A percentile compares a stretch with the other conserved stretches of the same genome.
Conservation (phyloP, 2,888 invertebrate genomes). For the Apantesis nais region DNA sequence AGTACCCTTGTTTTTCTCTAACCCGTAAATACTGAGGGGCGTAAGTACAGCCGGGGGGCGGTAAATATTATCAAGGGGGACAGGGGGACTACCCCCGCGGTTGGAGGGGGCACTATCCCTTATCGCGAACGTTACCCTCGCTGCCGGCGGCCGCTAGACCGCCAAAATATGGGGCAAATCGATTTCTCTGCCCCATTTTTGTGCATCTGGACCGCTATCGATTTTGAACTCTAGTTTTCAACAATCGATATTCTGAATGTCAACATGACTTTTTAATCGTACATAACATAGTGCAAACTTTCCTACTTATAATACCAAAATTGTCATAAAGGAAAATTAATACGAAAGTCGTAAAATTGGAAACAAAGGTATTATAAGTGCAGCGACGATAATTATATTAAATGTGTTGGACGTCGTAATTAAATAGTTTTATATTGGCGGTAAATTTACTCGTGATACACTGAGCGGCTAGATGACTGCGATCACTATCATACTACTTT, state of each 20-base stretch:
- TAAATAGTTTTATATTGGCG: conserved; percentile 73
- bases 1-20: conserved; percentile 86
- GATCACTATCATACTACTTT: conserved; percentile 33
- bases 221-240: conserved; percentile 61
- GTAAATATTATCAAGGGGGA: conserved; percentile 84
- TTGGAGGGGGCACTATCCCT: conserved; percentile 83
- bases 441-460: conserved; percentile 66
- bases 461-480: conserved; percentile 22
- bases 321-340: conserved; percentile 42
- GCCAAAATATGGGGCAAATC: conserved; percentile 85
- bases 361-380: conserved; percentile 72
- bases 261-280: conserved; percentile 17
- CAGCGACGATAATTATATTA: conserved; percentile 69
- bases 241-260: conserved; percentile 52
- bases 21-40: conserved; percentile 86
- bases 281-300: background rate
- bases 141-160: conserved; percentile 77
- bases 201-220: conserved; percentile 85
- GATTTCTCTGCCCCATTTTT: conserved; percentile 84
- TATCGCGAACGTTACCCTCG: conserved; percentile 86
- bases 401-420: conserved; percentile 68
- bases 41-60: conserved; percentile 86
- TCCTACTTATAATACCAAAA: background rate
- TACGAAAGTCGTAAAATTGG: conserved; percentile 57
- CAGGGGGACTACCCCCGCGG: conserved; percentile 68